Percentiles rank a stretch among this genome's conserved stretches.
Conservation (phyloP, 1,140 invertebrate species). For the Panagrolaimus sp. region DNA sequence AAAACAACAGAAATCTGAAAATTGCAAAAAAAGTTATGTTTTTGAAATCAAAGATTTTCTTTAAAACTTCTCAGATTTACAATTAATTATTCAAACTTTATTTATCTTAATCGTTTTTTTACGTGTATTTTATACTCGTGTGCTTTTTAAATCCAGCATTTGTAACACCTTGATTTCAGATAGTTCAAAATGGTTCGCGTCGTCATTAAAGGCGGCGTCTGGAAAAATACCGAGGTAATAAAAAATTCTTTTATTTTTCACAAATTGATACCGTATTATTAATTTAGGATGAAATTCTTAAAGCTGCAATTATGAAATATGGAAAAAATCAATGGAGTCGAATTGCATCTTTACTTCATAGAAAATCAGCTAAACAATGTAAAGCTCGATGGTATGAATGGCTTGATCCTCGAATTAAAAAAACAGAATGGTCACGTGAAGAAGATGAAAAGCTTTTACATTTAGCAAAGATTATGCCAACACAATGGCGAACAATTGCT, state of each 20-base stretch:
- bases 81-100: too few species aligned
- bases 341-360: slow-evolving; percentile 92
- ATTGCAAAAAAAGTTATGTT: too few species aligned
- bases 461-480: slow-evolving; percentile 97
- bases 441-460: slow-evolving; percentile 98
- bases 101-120: too few species aligned
- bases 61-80: too few species aligned
- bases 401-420: slow-evolving; percentile 99
- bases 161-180: background rate
- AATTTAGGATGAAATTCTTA: slow-evolving; percentile 95
- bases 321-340: slow-evolving; percentile 99
- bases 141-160: background rate
- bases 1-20: background rate
- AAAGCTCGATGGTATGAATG: slow-evolving; percentile 95
- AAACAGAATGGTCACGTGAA: slow-evolving; percentile 98
- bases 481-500: slow-evolving; percentile 98
- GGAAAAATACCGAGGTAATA: slow-evolving; percentile 88
- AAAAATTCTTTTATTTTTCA: slow-evolving; percentile 61
- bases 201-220: slow-evolving; percentile 99
- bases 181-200: slow-evolving; percentile 79
- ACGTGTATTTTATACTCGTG: too few species aligned
- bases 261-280: slow-evolving; percentile 38
- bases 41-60: too few species aligned
- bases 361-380: slow-evolving; percentile 99
- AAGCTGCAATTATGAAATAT: slow-evolving; percentile 99